A percentile compares a stretch with the other conserved stretches of the same genome.
phyloP scores from a whole-genome alignment of 2,888 invertebrate species.

The Euzophera pinguis region DNA sequence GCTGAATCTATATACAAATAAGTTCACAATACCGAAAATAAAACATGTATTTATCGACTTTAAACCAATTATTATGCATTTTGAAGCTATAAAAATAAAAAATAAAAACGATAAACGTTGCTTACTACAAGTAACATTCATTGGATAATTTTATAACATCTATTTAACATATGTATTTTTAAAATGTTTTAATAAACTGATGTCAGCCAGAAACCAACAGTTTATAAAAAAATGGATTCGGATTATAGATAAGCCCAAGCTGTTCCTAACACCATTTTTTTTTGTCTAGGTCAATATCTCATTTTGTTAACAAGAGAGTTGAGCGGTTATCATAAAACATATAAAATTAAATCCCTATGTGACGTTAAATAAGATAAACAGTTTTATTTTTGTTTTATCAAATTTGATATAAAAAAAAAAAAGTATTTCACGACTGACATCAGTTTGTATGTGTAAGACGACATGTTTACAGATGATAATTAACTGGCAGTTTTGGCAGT shows the following conservation, averaged over 20 bases:
- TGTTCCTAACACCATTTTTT: too few species aligned
- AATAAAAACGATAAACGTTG: constrained; percentile 50
- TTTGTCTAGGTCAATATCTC: too few species aligned
- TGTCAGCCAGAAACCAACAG: background rate
- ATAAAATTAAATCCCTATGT: too few species aligned
- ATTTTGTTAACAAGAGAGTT: too few species aligned
- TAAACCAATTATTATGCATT: constrained; percentile 50
- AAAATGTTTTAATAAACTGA: constrained; percentile 10
- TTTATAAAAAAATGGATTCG: background rate
- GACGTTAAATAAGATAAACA: too few species aligned
- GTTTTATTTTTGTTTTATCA: too few species aligned
- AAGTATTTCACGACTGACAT: background rate
- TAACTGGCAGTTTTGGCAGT: constrained; percentile 11
- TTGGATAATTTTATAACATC: constrained; percentile 30
- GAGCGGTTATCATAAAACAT: too few species aligned
- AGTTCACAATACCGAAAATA: constrained; percentile 38
- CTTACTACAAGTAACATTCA: constrained; percentile 50
- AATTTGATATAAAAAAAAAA: too few species aligned
- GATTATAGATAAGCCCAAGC: too few species aligned
- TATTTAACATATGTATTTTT: constrained; percentile 11
- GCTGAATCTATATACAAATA: constrained; percentile 12
- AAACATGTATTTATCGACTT: constrained; percentile 28
- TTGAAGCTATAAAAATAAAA: constrained; percentile 53
- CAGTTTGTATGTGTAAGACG: constrained; percentile 10
- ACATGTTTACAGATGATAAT: constrained; percentile 11